Percentiles rank a stretch among this genome's conserved stretches.
Evolutionary conservation across 1,140 invertebrate genomes (phyloP).

Genomic region (Parapsyche elsis): DNA sequence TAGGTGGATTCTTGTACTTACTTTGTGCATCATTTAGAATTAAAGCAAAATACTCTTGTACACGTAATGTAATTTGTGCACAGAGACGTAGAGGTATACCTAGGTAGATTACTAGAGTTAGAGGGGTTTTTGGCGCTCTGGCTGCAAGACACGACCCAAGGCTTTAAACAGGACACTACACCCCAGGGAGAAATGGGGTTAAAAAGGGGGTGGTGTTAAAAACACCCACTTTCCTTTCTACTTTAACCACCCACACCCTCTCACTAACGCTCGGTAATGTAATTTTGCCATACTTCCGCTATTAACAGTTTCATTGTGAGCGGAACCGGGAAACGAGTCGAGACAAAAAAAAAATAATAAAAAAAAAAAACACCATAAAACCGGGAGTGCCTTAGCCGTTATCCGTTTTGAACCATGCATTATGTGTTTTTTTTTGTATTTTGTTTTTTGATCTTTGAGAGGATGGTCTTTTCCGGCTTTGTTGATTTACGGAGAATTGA

Average conservation of each 20-base stretch:
- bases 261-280: neutral
- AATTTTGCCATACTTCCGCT: conserved; percentile 21
- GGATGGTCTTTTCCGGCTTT: too few species aligned
- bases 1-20: too few species aligned
- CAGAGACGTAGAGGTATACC: too few species aligned
- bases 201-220: neutral
- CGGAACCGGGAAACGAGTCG: neutral
- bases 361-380: neutral
- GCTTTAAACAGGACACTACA: conserved; percentile 3
- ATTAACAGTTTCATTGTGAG: conserved; percentile 16
- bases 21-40: too few species aligned
- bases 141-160: neutral
- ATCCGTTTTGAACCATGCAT: too few species aligned
- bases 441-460: too few species aligned
- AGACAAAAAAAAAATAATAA: neutral
- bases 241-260: neutral
- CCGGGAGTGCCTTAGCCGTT: too few species aligned
- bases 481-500: too few species aligned
- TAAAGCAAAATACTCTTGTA: too few species aligned
- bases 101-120: neutral
- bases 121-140: neutral
- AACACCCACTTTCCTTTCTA: neutral
- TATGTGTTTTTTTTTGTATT: too few species aligned
- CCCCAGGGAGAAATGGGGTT: neutral
- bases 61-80: too few species aligned